phyloP scores from a whole-genome alignment of 2,113 vertebrate species.

The Zosterops pallidus region DNA sequence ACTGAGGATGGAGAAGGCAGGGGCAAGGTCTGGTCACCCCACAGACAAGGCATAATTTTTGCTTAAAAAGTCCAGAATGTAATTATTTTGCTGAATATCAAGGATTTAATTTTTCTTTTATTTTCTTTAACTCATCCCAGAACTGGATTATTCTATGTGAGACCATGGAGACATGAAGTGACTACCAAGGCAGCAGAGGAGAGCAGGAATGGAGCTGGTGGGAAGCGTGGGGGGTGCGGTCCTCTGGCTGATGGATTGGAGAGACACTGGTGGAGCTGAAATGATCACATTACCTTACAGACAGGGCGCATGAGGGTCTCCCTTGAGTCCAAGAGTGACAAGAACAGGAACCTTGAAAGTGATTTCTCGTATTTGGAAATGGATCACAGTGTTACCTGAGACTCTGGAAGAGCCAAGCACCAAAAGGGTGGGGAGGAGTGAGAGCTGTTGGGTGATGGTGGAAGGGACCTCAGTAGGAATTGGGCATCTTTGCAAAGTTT shows the following conservation, averaged over 20 bases:
- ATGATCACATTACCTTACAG: neutral
- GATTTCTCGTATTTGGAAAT: neutral
- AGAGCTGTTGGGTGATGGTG: neutral
- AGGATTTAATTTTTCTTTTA: neutral
- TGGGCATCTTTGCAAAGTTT: neutral
- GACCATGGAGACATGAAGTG: neutral
- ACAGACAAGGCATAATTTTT: neutral
- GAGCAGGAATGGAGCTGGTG: neutral
- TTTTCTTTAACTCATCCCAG: neutral
- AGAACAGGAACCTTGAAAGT: neutral
- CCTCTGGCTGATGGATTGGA: neutral
- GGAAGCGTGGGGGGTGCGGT: accelerated
- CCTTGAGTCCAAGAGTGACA: neutral
- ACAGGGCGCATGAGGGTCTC: neutral
- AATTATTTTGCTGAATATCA: neutral
- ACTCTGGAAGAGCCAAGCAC: neutral
- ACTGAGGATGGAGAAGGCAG: neutral
- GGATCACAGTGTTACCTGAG: neutral
- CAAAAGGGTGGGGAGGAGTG: neutral
- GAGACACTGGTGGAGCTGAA: accelerated
- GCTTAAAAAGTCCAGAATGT: neutral
- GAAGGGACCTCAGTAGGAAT: neutral
- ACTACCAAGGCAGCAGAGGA: neutral
- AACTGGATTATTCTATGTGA: neutral
- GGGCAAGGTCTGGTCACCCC: neutral